Base-by-base conservation (phyloP, 2,797 vertebrate genomes). In the Sebastolobus alascanus region DNA sequence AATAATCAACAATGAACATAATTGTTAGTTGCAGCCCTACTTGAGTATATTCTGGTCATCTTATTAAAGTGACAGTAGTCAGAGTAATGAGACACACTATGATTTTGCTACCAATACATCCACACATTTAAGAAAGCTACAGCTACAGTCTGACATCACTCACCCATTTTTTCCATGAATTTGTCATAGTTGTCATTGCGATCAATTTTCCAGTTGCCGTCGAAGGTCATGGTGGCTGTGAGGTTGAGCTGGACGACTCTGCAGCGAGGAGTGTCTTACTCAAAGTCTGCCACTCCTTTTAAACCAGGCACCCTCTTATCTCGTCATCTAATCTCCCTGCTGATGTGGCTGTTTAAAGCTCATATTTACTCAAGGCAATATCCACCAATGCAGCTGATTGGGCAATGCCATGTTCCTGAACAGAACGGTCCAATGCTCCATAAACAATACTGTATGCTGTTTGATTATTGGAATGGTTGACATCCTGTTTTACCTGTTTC, bases 141-240 rank as follows among this genome's bases (percentile, higher is more conserved):
- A 52, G 46, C 20, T 52, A 20, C 20, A 31, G 10, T 76, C 27
- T 74, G 4, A 60, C 6, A 50, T 27, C 66, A 87, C 97, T 97
- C 94, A 99, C 99, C 99, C 98, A 99, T 96, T 16, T 93, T 54
- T 78, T 99, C 97, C 99, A 99, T 98, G 91, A 99, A 98, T 77
- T 97, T 97, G 5, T 99, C 99, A 84, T 99, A 99, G 95, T 99
- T 98, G 0, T 98, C 98, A 79, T 7, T 99, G 76, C 90, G 96
- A 29, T 98, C 96, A 4, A 96, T 55, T 92, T 99, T 99, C 99
- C 98, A 99, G 55, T 75, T 91, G 12, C 98, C 98, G 0, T 97
- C 87, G 80, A 97, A 97, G 0, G 97, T 92, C 98, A 99, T 99
- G 94, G 52, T 96, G 84, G 84, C 50, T 4, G 68, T 76, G 83